These are phyloP conservation scores for Dasyornis broadbenti DNA, from an alignment of 2,113 vertebrate species.

Conservation along the genomic window DNA sequence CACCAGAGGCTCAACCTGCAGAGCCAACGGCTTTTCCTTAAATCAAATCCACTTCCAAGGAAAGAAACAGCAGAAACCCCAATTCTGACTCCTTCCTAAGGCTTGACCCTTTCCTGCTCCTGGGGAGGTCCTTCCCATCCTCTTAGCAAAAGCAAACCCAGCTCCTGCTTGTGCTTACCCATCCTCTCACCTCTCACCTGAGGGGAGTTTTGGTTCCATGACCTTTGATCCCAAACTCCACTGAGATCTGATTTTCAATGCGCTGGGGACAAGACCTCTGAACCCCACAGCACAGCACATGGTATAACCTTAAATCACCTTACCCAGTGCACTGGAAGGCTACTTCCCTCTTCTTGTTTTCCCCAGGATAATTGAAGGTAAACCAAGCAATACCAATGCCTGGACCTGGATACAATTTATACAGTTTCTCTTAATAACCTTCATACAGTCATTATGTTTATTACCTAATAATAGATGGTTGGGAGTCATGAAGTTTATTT, in stretches of 20 bases:
- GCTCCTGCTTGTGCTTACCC: neutral
- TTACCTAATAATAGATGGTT: neutral
- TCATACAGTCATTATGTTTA: constrained; percentile 24
- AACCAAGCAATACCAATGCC: neutral
- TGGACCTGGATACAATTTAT: neutral
- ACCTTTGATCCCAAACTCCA: neutral
- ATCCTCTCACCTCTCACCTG: neutral
- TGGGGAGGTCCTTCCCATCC: neutral
- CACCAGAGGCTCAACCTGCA: neutral
- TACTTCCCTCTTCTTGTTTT: neutral
- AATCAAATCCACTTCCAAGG: neutral
- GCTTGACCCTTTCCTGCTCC: neutral
- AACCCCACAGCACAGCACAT: neutral
- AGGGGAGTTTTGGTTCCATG: neutral
- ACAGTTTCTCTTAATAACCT: neutral
- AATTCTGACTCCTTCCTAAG: neutral
- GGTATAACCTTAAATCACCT: neutral
- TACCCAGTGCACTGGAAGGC: neutral
- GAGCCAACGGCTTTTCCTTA: neutral
- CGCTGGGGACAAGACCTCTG: neutral
- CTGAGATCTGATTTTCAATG: neutral
- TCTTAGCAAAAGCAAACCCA: neutral
- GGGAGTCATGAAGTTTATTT: neutral
- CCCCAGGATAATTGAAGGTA: neutral
- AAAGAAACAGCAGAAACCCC: neutral